Base-by-base conservation (phyloP, 1,140 invertebrate genomes). In the Calliphora vicina region DNA sequence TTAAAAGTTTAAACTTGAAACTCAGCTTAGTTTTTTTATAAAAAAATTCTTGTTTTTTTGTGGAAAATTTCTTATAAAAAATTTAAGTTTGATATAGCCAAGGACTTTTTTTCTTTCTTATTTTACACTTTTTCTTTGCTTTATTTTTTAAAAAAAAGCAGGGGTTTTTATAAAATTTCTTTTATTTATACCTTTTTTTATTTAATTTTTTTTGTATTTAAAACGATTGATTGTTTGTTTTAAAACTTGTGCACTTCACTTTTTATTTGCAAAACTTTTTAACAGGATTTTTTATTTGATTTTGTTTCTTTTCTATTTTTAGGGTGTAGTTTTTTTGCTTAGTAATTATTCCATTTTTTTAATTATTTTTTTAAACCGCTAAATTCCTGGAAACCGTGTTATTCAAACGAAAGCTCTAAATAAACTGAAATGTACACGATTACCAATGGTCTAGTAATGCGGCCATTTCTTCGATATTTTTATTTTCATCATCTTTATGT, bases 391-490 rank as follows among this genome's bases (percentile, higher is more conserved):
- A 20, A 45, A 20, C 25, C 35, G 74, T 78, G 74, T 25, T 43
- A 43, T 78, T 42, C 74, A 42, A 78, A 78, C 74, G 74, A 78
- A 78, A 78, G 74, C 74, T 78, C 74, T 78, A 23, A 78, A 20
- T 45, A 78, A 78, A 78, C 74, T 78, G 74, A 78, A 78, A 45
- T 78, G 74, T 78, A 17, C 74, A 43, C 23, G 35, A 43, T 78
- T 78, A 43, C 74, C 74, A 78, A 25, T 78, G 74, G 74, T 78
- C 74, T 78, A 78, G 74, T 45, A 78, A 78, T 78, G 74, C 74
- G 74, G 74, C 74, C 74, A 78, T 78, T 78, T 78, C 74, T 78
- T 78, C 20, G 35, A 45, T 78, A 27, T 43, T 76, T 35, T 76
- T 76, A 15, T 42, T 57, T 17, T 10, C 0, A 57, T 57, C 50